phyloP scores from a whole-genome alignment of 2,113 vertebrate species.

The Uropsilus gracilis region DNA sequence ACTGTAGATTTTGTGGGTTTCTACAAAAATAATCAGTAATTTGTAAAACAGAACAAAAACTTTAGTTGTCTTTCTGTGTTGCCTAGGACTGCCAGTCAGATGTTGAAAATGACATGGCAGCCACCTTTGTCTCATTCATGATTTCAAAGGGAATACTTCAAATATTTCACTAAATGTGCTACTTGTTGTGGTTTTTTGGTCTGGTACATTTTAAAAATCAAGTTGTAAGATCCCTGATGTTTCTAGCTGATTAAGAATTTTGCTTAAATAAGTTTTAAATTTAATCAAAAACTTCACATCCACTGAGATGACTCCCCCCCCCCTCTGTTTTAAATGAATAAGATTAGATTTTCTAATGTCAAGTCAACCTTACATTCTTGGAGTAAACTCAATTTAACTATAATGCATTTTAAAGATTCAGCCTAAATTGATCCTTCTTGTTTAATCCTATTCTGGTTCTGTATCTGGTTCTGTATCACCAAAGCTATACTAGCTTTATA shows the following conservation, averaged over 20 bases:
- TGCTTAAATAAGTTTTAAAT: background rate
- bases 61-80: background rate
- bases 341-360: background rate
- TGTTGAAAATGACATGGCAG: background rate
- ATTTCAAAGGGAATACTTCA: background rate
- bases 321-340: background rate
- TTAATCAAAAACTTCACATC: background rate
- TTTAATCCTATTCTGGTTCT: too few species aligned
- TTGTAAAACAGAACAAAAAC: slow-evolving; percentile 17
- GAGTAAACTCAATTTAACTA: background rate
- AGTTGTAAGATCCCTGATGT: background rate
- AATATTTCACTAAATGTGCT: background rate
- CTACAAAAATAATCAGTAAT: background rate
- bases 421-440: too few species aligned
- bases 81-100: background rate
- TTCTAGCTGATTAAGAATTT: background rate
- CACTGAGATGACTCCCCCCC: background rate
- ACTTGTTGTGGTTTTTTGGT: background rate
- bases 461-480: too few species aligned
- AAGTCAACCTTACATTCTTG: background rate
- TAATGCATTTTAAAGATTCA: background rate
- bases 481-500: too few species aligned
- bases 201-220: background rate
- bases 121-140: background rate
- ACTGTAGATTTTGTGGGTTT: background rate